Evolutionary conservation across 2,888 invertebrate genomes (phyloP).

Genomic region (Asteroscopus sphinx): DNA sequence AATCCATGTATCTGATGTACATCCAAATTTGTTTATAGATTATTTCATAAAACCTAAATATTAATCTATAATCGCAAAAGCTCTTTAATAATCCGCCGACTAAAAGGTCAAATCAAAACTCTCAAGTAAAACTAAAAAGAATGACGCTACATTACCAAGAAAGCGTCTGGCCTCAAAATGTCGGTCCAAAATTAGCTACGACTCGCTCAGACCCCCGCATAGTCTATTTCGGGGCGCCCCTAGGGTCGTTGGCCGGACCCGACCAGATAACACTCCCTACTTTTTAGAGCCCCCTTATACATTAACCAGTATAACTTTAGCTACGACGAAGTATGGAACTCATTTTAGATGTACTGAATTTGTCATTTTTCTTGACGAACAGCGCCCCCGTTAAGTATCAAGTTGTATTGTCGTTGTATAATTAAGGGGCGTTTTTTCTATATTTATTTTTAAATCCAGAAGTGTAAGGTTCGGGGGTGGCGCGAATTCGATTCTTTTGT

Average conservation of each 20-base stretch:
- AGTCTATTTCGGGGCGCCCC: slow-evolving; percentile 66
- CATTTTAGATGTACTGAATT: not conserved
- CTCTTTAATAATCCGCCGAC: not conserved
- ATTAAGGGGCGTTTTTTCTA: slow-evolving; percentile 21
- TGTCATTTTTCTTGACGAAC: not conserved
- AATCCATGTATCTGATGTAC: too few species aligned
- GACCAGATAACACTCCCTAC: slow-evolving; percentile 44
- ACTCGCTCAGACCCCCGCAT: slow-evolving; percentile 64
- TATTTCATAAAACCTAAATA: too few species aligned
- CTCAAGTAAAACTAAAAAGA: not conserved
- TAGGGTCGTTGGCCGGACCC: slow-evolving; percentile 66
- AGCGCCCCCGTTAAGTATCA: slow-evolving; percentile 20
- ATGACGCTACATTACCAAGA: slow-evolving; percentile 26
- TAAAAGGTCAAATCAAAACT: not conserved
- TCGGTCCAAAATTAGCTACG: slow-evolving; percentile 58
- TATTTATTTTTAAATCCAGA: slow-evolving; percentile 28
- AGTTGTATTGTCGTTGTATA: not conserved
- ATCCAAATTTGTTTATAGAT: too few species aligned
- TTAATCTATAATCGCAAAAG: too few species aligned
- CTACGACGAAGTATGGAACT: slow-evolving; percentile 12
- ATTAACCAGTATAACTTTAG: slow-evolving; percentile 8
- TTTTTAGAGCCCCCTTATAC: slow-evolving; percentile 35
- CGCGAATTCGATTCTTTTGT: slow-evolving; percentile 33
- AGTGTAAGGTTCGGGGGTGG: slow-evolving; percentile 19
- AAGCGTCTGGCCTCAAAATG: slow-evolving; percentile 53